Evolutionary conservation across 2,888 invertebrate genomes (phyloP), one percentile per base, ranked within the genome.

Genomic region (Nephrotoma guestfalica): DNA sequence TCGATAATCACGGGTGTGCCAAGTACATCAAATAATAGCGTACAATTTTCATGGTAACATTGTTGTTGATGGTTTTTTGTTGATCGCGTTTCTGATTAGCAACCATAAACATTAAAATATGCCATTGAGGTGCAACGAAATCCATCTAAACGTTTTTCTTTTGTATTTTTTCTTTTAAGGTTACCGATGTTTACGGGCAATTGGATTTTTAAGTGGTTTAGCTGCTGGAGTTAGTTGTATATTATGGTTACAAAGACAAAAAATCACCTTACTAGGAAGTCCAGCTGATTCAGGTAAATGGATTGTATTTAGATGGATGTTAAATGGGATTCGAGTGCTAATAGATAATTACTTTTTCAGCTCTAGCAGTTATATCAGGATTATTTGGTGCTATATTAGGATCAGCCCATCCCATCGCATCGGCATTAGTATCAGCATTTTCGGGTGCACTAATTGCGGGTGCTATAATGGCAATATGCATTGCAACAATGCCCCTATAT

Each of bases 121-220:
- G 30, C 30, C 30, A 30, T 30, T 30, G 30, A 5, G 15, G 18
- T 57, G 18, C 57, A 18, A 30, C 30, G 71, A 71, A 18, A 30
- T 30, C 30, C 0, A 57, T 30, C 30, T 57, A 51, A 51, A 13
- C 7, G 71, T 51, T 9, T 71, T 71, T 30, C 9, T 57, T 18
- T 7, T 30, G 30, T 30, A 30, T 30, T 30, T 30, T 42, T 43
- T 41, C 18, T 85, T 91, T 93, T 88, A 93, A 96, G 97, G 97
- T 87, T 97, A 97, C 92, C 94, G 97, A 88, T 97, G 96, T 91
- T 96, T 97, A 91, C 96, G 97, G 91, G 96, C 96, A 13, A 95
- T 96, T 87, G 96, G 97, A 94, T 97, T 97, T 91, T 93, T 97
- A 86, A 97, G 96, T 86, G 97, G 97, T 45, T 95, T 97, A 90